phyloP scores from a whole-genome alignment of 1,140 invertebrate genomes.

The Monomorium pharaonis region DNA sequence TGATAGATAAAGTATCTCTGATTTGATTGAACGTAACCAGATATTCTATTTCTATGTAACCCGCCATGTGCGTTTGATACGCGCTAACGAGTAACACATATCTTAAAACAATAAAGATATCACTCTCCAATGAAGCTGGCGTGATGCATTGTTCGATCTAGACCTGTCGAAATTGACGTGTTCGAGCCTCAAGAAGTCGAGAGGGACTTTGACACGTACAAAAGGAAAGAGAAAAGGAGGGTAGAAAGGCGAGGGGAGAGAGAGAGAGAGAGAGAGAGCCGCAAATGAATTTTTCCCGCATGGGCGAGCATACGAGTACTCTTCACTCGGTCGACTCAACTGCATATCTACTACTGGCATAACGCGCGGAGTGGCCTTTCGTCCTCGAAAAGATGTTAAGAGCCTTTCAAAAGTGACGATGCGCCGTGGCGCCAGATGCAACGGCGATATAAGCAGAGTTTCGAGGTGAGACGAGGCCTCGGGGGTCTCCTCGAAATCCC shows the following conservation, averaged over 20 bases:
- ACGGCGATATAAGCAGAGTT: conserved; percentile 74
- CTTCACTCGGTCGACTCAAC: conserved; percentile 74
- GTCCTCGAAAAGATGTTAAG: conserved; percentile 73
- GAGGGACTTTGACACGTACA: background rate
- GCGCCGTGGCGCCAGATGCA: conserved; percentile 66
- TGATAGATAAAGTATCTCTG: background rate
- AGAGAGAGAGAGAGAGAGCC: conserved; percentile 52
- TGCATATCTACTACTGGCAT: conserved; percentile 64
- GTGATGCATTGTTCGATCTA: conserved; percentile 13
- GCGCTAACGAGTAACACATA: background rate
- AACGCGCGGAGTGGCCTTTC: conserved; percentile 76
- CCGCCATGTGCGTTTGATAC: background rate
- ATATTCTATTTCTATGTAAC: background rate
- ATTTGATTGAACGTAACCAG: background rate
- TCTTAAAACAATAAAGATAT: conserved; percentile 34
- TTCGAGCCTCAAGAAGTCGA: conserved; percentile 19
- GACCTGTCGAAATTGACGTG: conserved; percentile 17
- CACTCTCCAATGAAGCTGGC: background rate
- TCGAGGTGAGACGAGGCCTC: conserved; percentile 1
- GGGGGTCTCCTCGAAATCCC: conserved; percentile 4
- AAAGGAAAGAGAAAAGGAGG: background rate
- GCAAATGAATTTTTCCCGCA: conserved; percentile 83
- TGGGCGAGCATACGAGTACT: conserved; percentile 79
- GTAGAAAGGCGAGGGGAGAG: conserved; percentile 33
- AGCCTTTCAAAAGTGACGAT: conserved; percentile 80